phyloP scores from a whole-genome alignment of 64 coral and sea anemone species.

The Astreopora myriophthalma region DNA sequence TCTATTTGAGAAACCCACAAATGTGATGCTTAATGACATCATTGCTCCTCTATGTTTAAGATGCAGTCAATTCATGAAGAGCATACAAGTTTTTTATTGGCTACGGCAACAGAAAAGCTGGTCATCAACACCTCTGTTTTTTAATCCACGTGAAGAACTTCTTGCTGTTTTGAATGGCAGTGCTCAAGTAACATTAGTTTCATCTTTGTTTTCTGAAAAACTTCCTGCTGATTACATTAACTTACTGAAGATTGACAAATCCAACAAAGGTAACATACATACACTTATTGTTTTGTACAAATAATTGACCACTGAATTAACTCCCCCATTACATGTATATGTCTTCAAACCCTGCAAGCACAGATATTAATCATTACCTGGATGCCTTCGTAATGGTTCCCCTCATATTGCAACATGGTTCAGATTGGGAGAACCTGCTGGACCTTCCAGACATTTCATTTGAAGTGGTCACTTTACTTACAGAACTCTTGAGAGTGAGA shows the following conservation, averaged over 20 bases:
- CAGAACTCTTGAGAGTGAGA: no score
- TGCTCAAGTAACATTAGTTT: constrained; percentile 33
- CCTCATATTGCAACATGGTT: no score
- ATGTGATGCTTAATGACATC: constrained; percentile 61
- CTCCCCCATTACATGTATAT: no score
- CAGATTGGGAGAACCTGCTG: no score
- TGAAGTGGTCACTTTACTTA: no score
- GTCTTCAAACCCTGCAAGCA: no score
- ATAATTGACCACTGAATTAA: no score
- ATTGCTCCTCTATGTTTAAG: constrained; percentile 61
- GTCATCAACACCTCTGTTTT: constrained; percentile 13
- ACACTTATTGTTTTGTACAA: no score
- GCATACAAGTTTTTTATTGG: constrained; percentile 36
- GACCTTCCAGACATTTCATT: no score
- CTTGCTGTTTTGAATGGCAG: constrained; percentile 53
- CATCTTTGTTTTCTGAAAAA: constrained; percentile 53
- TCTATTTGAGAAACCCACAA: constrained; percentile 29
- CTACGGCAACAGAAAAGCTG: not conserved
- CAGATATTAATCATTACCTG: no score
- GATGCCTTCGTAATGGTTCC: no score
- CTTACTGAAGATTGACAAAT: constrained; percentile 27
- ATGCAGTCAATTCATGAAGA: constrained; percentile 48
- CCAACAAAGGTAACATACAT: constrained; percentile 57
- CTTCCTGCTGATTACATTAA: constrained; percentile 18
- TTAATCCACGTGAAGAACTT: constrained; percentile 33